A percentile compares a stretch with the other conserved stretches of the same genome.
Conservation (phyloP, 1,140 invertebrate species). For the Belonocnema kinseyi region DNA sequence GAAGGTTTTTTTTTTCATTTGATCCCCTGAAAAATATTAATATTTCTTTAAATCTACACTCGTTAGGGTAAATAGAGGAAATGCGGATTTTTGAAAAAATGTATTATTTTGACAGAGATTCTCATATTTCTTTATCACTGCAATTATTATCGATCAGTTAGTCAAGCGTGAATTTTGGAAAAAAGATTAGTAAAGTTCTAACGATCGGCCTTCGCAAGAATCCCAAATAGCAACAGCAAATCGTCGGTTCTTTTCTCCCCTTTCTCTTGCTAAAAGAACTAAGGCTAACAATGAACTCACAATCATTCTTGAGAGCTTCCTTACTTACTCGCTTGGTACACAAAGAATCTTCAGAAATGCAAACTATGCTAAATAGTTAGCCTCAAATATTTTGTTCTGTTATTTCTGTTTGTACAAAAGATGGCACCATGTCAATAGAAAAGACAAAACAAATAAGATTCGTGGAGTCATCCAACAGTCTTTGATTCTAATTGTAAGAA, state of each 20-base stretch:
- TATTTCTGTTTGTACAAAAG: too few species aligned
- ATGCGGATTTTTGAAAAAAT: background rate
- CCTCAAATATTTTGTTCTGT: background rate
- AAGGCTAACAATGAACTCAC: background rate
- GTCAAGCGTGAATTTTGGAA: slow-evolving; percentile 3
- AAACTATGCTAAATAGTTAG: background rate
- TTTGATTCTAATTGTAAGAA: too few species aligned
- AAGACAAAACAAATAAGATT: too few species aligned
- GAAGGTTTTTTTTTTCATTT: too few species aligned
- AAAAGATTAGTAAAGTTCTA: slow-evolving; percentile 8
- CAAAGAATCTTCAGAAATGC: slow-evolving; percentile 13
- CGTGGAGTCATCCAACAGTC: too few species aligned
- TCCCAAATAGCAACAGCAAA: slow-evolving; percentile 14
- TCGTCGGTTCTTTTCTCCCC: background rate
- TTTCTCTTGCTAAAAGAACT: background rate
- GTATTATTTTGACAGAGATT: background rate
- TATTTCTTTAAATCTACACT: too few species aligned
- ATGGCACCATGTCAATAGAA: too few species aligned
- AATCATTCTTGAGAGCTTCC: background rate
- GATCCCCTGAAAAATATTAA: too few species aligned
- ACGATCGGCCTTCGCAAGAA: slow-evolving; percentile 12
- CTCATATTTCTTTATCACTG: background rate
- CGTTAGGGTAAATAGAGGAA: too few species aligned
- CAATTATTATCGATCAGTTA: background rate
- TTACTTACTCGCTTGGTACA: background rate